Evolutionary conservation across 2,113 vertebrate genomes (phyloP).

Genomic region (Hippopotamus amphibius): DNA sequence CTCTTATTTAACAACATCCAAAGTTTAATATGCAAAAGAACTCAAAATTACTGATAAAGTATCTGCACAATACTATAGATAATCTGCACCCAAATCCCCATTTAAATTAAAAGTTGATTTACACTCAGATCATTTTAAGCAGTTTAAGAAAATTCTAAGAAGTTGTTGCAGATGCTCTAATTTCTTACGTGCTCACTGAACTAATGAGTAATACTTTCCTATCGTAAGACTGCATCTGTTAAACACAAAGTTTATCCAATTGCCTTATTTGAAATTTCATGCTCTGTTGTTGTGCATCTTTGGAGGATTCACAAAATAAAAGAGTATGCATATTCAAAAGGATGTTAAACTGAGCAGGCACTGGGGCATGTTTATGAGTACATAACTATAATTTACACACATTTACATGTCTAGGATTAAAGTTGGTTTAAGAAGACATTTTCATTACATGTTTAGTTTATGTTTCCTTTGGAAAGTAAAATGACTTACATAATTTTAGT

Average conservation of each 20-base stretch:
- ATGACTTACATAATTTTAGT: neutral
- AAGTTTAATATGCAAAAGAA: neutral
- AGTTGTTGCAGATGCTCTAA: neutral
- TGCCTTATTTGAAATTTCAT: conserved; percentile 31
- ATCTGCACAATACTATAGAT: neutral
- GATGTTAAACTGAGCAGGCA: neutral
- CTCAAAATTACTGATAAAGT: neutral
- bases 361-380: neutral
- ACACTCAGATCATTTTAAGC: neutral
- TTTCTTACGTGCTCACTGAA: neutral
- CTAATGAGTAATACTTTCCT: neutral
- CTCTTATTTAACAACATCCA: neutral
- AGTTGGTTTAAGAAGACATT: neutral
- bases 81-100: neutral
- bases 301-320: neutral
- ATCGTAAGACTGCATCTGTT: neutral
- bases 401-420: neutral
- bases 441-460: neutral
- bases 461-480: conserved; percentile 1
- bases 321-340: neutral
- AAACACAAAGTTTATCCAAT: neutral
- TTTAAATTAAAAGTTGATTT: conserved; percentile 26
- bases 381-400: neutral
- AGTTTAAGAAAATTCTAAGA: neutral
- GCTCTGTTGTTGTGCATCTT: neutral